Conservation (phyloP, 2,113 vertebrate genomes). For the Ictalurus furcatus region DNA sequence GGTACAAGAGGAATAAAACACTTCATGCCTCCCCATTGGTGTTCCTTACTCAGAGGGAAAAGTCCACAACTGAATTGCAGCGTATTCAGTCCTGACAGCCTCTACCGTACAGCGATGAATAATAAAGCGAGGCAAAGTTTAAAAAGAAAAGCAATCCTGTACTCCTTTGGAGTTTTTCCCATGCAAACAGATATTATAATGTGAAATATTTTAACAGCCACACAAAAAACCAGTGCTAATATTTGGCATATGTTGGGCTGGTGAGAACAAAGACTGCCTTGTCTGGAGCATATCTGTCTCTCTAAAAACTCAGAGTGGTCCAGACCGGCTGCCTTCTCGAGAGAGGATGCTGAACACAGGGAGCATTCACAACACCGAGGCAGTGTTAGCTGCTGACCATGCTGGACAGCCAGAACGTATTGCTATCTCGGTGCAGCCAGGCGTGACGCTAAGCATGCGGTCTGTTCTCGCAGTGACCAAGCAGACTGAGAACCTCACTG, state of each 20-base stretch:
- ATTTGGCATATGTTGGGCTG: conserved; percentile 30
- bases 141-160: neutral
- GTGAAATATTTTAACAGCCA: conserved; percentile 22
- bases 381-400: conserved; percentile 33
- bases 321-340: conserved; percentile 28
- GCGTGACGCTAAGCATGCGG: conserved; percentile 31
- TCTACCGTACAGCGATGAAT: neutral
- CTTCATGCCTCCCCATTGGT: neutral
- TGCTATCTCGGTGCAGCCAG: conserved; percentile 25
- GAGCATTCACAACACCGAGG: conserved; percentile 37
- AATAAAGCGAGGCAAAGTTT: neutral
- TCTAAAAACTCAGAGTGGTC: conserved; percentile 32
- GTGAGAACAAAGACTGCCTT: conserved; percentile 40
- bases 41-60: neutral
- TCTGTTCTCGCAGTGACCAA: conserved; percentile 30
- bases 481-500: conserved; percentile 4
- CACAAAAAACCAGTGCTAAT: conserved; percentile 19
- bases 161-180: neutral
- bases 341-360: conserved; percentile 41
- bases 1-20: neutral
- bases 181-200: neutral
- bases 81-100: neutral
- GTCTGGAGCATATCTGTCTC: conserved; percentile 40
- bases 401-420: conserved; percentile 40
- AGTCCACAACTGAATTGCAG: neutral